These are phyloP conservation scores for Mnemiopsis leidyi DNA, from an alignment of 37 sponge, comb jelly and placozoan genomes.

Conservation along the genomic window DNA sequence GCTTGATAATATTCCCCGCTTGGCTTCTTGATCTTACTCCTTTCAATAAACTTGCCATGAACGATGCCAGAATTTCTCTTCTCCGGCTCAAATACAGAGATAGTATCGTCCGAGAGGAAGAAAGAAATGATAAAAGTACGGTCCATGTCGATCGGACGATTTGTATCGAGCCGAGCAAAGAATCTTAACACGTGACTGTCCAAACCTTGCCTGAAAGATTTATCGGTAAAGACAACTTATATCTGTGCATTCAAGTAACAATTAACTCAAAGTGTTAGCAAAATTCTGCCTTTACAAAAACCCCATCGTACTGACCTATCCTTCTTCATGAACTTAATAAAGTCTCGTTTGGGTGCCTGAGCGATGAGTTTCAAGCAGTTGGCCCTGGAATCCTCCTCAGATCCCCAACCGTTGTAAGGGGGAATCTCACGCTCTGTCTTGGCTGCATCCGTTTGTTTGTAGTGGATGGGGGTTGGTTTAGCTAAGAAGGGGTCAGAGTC, in stretches of 20 bases:
- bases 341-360: constrained; percentile 90
- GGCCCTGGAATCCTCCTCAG: constrained; percentile 88
- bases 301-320: constrained; percentile 88
- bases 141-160: constrained; percentile 84
- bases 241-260: too few species aligned
- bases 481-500: not conserved
- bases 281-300: too few species aligned
- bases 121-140: constrained; percentile 89
- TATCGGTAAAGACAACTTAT: too few species aligned
- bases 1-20: constrained; percentile 70
- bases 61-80: constrained; percentile 96
- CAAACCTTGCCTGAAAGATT: constrained; percentile 79
- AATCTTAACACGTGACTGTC: constrained; percentile 91
- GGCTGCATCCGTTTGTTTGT: not conserved
- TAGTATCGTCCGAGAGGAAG: constrained; percentile 93
- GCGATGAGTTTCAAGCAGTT: constrained; percentile 90
- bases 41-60: constrained; percentile 90
- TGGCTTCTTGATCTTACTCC: constrained; percentile 76
- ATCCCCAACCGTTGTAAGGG: constrained; percentile 94
- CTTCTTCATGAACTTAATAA: constrained; percentile 92
- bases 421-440: constrained; percentile 70
- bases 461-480: not conserved
- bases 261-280: too few species aligned
- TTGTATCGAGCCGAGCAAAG: constrained; percentile 87
- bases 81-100: constrained; percentile 88